Evolutionary conservation across 2,888 invertebrate species (phyloP).

Genomic region (Oeneis ivallda): DNA sequence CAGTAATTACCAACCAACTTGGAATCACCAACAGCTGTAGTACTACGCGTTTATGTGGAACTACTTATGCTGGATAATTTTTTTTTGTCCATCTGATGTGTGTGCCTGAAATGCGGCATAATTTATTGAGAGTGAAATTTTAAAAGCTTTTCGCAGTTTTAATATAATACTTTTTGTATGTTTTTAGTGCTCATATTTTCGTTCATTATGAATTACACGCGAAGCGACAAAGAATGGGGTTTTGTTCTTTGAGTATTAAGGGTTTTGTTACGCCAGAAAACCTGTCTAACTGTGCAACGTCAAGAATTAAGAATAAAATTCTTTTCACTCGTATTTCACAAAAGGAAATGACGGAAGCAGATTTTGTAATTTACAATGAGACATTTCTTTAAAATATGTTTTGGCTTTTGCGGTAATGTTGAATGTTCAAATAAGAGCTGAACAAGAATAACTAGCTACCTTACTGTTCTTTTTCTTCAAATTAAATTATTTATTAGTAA

Average conservation of each 20-base stretch:
- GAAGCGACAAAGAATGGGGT: slow-evolving; percentile 41
- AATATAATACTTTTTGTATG: neutral
- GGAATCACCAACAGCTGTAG: neutral
- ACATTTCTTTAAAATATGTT: slow-evolving; percentile 27
- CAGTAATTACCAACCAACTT: neutral
- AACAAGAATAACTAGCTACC: neutral
- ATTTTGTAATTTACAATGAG: slow-evolving; percentile 30
- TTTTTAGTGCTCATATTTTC: slow-evolving; percentile 55
- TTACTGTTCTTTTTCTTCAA: too few relatives aligned
- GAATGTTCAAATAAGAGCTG: slow-evolving; percentile 6
- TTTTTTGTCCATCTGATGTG: neutral
- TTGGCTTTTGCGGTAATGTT: slow-evolving; percentile 19
- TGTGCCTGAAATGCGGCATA: neutral
- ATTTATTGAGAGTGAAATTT: neutral
- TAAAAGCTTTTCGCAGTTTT: neutral
- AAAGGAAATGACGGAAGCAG: slow-evolving; percentile 32
- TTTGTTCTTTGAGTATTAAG: too few relatives aligned
- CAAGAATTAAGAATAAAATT: slow-evolving; percentile 39
- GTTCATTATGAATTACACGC: slow-evolving; percentile 65
- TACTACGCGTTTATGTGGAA: neutral
- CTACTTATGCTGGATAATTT: neutral
- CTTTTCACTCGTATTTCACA: slow-evolving; percentile 37
- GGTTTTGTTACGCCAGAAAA: slow-evolving; percentile 36
- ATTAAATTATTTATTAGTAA: neutral
- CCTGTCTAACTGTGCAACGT: slow-evolving; percentile 33